Conservation (phyloP, 2,797 vertebrate species). For the Tapera naevia region DNA sequence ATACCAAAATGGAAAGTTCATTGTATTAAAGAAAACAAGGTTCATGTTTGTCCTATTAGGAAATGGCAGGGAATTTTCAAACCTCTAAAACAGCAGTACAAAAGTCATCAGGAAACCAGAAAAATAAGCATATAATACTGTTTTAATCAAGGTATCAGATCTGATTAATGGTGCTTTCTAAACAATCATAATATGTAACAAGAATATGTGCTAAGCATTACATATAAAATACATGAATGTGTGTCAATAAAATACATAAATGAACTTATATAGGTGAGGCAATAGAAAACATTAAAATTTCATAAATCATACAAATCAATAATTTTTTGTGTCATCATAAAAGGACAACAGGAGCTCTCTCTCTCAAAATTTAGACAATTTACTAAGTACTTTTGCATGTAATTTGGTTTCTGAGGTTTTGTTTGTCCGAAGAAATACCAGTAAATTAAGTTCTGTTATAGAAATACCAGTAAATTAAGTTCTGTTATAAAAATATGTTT, state of each 20-base stretch:
- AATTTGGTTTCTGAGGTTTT: not conserved
- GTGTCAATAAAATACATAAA: not conserved
- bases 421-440: not conserved
- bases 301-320: not conserved
- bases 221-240: too few species aligned
- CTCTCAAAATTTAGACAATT: not conserved
- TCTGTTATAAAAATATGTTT: not conserved
- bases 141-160: not conserved
- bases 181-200: fast-evolving
- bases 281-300: not conserved
- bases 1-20: fast-evolving
- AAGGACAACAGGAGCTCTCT: not conserved
- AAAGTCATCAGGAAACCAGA: not conserved
- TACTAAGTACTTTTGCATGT: not conserved
- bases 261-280: fast-evolving
- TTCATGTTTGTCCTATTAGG: not conserved
- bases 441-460: not conserved
- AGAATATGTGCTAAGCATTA: fast-evolving
- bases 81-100: not conserved
- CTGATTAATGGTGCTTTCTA: not conserved
- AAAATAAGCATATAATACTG: not conserved
- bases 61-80: not conserved
- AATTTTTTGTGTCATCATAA: not conserved
- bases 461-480: not conserved
- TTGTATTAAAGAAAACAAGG: not conserved